Evolutionary conservation across 2,113 vertebrate species (phyloP).

Genomic region (Agelaius phoeniceus): DNA sequence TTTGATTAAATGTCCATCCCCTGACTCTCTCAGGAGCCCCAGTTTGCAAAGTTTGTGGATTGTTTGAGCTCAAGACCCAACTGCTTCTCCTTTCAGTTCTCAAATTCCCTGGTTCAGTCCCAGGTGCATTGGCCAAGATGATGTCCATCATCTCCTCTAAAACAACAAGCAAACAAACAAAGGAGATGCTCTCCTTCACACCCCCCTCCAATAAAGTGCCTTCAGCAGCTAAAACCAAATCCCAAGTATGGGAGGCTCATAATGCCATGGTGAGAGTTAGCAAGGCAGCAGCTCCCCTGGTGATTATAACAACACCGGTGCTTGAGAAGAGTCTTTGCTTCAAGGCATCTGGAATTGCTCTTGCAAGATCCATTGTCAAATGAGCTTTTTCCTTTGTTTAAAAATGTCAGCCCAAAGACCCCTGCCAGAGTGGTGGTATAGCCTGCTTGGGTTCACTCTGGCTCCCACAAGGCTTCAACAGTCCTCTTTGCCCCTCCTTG

Average conservation of each 20-base stretch:
- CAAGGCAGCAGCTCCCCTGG: slow-evolving; percentile 57
- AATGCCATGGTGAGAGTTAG: slow-evolving; percentile 54
- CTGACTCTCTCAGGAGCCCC: background rate
- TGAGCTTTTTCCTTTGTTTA: slow-evolving; percentile 66
- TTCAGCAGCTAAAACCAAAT: slow-evolving; percentile 54
- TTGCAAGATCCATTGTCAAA: slow-evolving; percentile 69
- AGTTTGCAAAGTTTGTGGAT: background rate
- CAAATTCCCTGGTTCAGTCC: slow-evolving; percentile 60
- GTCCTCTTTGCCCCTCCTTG: slow-evolving; percentile 63
- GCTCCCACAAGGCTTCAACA: slow-evolving; percentile 63
- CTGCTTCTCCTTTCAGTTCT: slow-evolving; percentile 61
- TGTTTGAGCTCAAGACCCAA: slow-evolving; percentile 35
- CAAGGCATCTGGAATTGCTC: slow-evolving; percentile 66
- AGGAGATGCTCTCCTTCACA: slow-evolving; percentile 51
- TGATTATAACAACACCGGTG: slow-evolving; percentile 65
- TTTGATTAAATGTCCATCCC: slow-evolving; percentile 1
- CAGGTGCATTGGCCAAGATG: slow-evolving; percentile 55
- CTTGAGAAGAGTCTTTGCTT: slow-evolving; percentile 45
- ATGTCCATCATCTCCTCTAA: slow-evolving; percentile 52
- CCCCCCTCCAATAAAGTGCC: slow-evolving; percentile 35
- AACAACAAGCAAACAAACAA: slow-evolving; percentile 55
- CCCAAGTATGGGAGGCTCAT: slow-evolving; percentile 27
- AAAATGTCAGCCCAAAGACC: slow-evolving; percentile 69
- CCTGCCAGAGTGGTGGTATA: slow-evolving; percentile 68
- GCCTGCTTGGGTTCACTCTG: slow-evolving; percentile 55